These are phyloP conservation scores for Apis cerana DNA, from an alignment of 1,140 invertebrate species.

Conservation along the genomic window DNA sequence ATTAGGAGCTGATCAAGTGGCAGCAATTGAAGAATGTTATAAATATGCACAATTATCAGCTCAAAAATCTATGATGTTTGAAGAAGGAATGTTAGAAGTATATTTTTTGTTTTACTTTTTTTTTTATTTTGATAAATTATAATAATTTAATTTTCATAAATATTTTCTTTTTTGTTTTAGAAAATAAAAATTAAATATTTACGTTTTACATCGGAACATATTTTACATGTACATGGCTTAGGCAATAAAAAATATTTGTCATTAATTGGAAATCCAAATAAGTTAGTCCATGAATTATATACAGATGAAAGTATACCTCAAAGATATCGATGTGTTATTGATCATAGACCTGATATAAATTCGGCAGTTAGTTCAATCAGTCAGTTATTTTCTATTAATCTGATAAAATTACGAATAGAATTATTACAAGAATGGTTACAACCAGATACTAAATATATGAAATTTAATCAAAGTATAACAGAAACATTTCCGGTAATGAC, in stretches of 20 bases:
- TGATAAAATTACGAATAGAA: slow-evolving; percentile 69
- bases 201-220: slow-evolving; percentile 73
- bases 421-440: slow-evolving; percentile 77
- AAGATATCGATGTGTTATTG: slow-evolving; percentile 62
- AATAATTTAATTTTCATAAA: neutral
- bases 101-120: neutral
- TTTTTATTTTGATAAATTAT: neutral
- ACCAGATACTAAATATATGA: slow-evolving; percentile 61
- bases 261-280: slow-evolving; percentile 68
- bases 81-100: slow-evolving; percentile 62
- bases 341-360: slow-evolving; percentile 76
- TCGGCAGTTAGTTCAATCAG: slow-evolving; percentile 69
- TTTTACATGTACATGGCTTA: slow-evolving; percentile 74
- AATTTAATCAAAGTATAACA: slow-evolving; percentile 66
- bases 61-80: slow-evolving; percentile 37
- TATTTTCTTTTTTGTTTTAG: slow-evolving; percentile 27
- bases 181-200: slow-evolving; percentile 77
- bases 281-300: slow-evolving; percentile 75
- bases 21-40: slow-evolving; percentile 76
- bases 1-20: slow-evolving; percentile 77
- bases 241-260: slow-evolving; percentile 72
- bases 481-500: slow-evolving; percentile 56
- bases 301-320: slow-evolving; percentile 76
- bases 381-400: slow-evolving; percentile 71
- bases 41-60: slow-evolving; percentile 60